Evolutionary conservation across 2,797 vertebrate genomes (phyloP), one percentile per base, ranked within the genome.

Genomic region (Dryobates pubescens): DNA sequence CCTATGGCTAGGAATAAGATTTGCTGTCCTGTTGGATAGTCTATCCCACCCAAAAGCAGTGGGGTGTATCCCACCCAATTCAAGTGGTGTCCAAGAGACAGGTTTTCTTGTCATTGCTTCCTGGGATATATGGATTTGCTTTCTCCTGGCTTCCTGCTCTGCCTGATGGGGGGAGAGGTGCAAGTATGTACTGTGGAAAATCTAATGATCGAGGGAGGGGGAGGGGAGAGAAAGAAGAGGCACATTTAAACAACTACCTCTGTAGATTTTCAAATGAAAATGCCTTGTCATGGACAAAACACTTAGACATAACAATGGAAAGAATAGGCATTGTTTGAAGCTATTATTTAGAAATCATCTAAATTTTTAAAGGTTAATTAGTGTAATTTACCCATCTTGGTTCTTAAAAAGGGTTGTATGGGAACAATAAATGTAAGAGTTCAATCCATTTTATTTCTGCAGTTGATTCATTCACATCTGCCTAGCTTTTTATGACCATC

Each of bases 301-400:
- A 96, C 94, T 97, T 94, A 76, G 45, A 92, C 93, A 69, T 51
- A 96, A 94, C 91, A 88, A 96, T 97, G 97, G 98, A 97, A 96
- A 98, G 86, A 96, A 97, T 94, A 96, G 92, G 91, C 85, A 96
- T 98, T 99, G 98, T 99, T 98, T 98, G 96, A 76, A 97, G 97
- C 95, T 97, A 98, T 99, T 99, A 98, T 98, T 98, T 98, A 97
- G 96, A 98, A 98, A 98, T 98, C 95, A 98, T 97, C 98, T 98
- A 98, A 97, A 53, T 92, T 98, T 97, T 98, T 98, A 98, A 98
- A 98, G 98, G 98, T 99, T 99, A 99, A 99, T 99, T 97, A 98
- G 97, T 98, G 98, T 98, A 99, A 99, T 99, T 99, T 99, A 98
- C 96, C 97, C 98, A 97, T 98, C 94, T 97, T 96, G 82, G 97